Conservation (phyloP, 2,888 invertebrate genomes). For the Troilus luridus region DNA sequence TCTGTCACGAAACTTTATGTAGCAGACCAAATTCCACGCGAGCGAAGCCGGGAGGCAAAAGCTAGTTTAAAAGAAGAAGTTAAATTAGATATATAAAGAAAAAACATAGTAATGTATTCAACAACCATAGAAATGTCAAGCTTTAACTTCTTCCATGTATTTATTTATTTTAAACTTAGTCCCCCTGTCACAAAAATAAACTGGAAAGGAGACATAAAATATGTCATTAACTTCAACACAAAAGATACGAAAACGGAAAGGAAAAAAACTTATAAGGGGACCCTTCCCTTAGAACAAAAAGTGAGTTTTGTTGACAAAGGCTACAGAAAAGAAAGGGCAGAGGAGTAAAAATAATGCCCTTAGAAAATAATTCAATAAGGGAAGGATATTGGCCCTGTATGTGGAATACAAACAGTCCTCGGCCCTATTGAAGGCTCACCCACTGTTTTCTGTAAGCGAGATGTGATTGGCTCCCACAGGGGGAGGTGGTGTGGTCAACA, state of each 20-base stretch:
- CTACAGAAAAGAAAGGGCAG: neutral
- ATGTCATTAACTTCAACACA: slow-evolving; percentile 35
- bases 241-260: slow-evolving; percentile 28
- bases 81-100: neutral
- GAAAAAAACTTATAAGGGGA: slow-evolving; percentile 52
- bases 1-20: too few relatives aligned
- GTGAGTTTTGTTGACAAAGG: slow-evolving; percentile 55
- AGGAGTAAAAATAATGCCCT: slow-evolving; percentile 55
- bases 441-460: slow-evolving; percentile 2
- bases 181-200: slow-evolving; percentile 1
- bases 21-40: too few relatives aligned
- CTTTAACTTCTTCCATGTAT: neutral
- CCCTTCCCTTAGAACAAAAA: slow-evolving; percentile 49
- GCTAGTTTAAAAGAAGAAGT: neutral
- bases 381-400: slow-evolving; percentile 53
- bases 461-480: neutral
- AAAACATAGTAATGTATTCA: neutral
- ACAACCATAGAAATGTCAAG: neutral
- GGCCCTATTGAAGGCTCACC: neutral
- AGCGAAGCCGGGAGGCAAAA: too few relatives aligned
- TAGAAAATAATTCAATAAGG: slow-evolving; percentile 59
- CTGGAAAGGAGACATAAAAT: slow-evolving; percentile 20
- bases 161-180: neutral
- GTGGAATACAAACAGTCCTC: slow-evolving; percentile 54
- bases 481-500: neutral